Conservation (phyloP, 1,140 invertebrate genomes). For the Cotesia vestalis region DNA sequence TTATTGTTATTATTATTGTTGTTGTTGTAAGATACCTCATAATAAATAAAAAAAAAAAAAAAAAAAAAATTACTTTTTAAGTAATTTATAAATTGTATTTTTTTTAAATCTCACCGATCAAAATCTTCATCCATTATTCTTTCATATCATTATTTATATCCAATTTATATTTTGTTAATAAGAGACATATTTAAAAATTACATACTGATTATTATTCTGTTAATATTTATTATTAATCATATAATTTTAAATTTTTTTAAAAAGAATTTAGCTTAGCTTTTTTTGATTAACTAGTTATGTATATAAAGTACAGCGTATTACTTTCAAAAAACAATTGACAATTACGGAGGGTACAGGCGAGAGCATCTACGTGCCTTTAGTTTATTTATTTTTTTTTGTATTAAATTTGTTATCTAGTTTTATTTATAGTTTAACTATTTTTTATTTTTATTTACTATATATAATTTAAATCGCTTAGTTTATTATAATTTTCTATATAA, state of each 20-base stretch:
- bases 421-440: constrained; percentile 23
- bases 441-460: constrained; percentile 4
- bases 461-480: background rate
- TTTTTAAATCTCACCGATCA: no score
- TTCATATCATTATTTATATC: no score
- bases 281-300: constrained; percentile 49
- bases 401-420: constrained; percentile 16
- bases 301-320: constrained; percentile 61
- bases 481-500: background rate
- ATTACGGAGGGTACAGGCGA: constrained; percentile 57
- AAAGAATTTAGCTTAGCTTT: constrained; percentile 45
- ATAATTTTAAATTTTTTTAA: constrained; percentile 2
- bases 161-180: no score
- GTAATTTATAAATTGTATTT: no score
- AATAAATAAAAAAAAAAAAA: no score
- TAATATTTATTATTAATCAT: constrained; percentile 18
- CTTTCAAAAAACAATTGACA: constrained; percentile 68
- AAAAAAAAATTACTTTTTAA: no score
- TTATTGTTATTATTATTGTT: no score
- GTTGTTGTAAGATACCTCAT: no score
- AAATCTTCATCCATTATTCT: no score
- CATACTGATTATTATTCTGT: no score
- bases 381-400: constrained; percentile 33
- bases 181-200: no score
- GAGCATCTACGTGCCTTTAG: constrained; percentile 39